Evolutionary conservation across 2,888 invertebrate genomes (phyloP), one percentile per base, ranked within the genome.

Genomic region (Euplagia quadripunctaria): DNA sequence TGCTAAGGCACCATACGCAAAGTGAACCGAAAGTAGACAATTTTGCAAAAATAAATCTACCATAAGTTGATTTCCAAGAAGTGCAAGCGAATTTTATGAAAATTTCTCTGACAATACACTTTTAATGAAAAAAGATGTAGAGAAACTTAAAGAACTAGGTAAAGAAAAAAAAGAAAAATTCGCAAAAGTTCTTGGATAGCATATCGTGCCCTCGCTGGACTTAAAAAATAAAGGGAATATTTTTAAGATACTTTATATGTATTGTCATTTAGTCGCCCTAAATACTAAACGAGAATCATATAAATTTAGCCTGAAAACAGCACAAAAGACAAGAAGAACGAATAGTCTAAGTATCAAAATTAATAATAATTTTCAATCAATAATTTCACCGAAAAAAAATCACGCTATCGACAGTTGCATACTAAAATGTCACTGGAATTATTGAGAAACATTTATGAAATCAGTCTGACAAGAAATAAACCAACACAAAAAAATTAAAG

Each of bases 221-320:
- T 93, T 94, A 92, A 80, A 75, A 84, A 84, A 80, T 89, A 90
- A 87, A 91, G 94, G 95, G 94, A 94, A 95, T 94, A 94, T 88
- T 92, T 93, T 87, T 82, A 86, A 90, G 88, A 90, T 92, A 92
- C 85, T 92, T 94, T 90, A 95, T 94, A 96, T 95, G 95, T 89
- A 92, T 94, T 94, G 94, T 96, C 95, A 94, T 95, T 96, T 95
- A 95, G 95, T 94, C 94, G 95, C 95, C 95, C 95, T 96, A 94
- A 93, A 88, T 87, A 95, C 95, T 94, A 95, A 95, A 95, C 91
- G 94, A 95, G 94, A 95, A 93, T 87, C 94, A 95, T 95, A 95
- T 94, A 93, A 92, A 89, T 86, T 79, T 84, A 77, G 83, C 83
- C 78, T 86, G 65, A 86, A 86, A 64, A 79, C 76, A 73, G 79